A percentile compares a stretch with the other conserved stretches of the same genome.
phyloP scores from a whole-genome alignment of 1,140 invertebrate genomes.

The Hypsibius dujardini region DNA sequence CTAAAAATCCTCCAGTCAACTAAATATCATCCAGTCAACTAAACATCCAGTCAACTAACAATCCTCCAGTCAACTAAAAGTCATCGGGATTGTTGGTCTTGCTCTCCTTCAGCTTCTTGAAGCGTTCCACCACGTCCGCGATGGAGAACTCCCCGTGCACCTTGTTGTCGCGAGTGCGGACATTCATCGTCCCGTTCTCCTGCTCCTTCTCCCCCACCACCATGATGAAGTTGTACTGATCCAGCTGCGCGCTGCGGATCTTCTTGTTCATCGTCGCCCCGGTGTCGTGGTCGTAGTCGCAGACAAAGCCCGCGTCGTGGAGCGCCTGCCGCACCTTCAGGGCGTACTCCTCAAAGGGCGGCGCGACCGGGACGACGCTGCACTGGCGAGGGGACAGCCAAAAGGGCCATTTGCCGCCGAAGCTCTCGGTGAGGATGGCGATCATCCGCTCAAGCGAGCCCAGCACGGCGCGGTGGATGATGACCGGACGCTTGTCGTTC shows the following conservation, averaged over 20 bases:
- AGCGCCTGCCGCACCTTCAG: constrained; percentile 52
- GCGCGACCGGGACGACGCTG: constrained; percentile 72
- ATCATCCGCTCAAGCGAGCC: constrained; percentile 97
- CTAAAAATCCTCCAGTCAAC: no score
- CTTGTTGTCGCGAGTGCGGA: constrained; percentile 88
- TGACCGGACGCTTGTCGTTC: constrained; percentile 78
- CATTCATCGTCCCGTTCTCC: constrained; percentile 75
- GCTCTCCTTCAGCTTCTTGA: constrained; percentile 41
- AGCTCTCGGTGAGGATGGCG: constrained; percentile 88
- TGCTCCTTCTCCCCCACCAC: constrained; percentile 91
- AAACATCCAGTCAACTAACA: background rate
- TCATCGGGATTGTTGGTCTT: constrained; percentile 2
- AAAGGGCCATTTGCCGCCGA: constrained; percentile 93
- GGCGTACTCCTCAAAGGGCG: constrained; percentile 68
- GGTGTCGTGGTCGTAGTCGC: constrained; percentile 72
- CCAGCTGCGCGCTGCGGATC: constrained; percentile 86
- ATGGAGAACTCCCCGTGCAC: constrained; percentile 81
- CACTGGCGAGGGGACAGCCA: constrained; percentile 90
- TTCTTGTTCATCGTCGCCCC: constrained; percentile 96
- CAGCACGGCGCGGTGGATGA: constrained; percentile 89
- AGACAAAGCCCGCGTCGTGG: constrained; percentile 67
- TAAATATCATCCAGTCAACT: no score
- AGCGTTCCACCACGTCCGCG: constrained; percentile 58
- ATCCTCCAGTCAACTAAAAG: background rate
- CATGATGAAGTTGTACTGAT: constrained; percentile 92